These are phyloP conservation scores for Germaria angustata DNA, from an alignment of 2,888 invertebrate species.

Conservation along the genomic window DNA sequence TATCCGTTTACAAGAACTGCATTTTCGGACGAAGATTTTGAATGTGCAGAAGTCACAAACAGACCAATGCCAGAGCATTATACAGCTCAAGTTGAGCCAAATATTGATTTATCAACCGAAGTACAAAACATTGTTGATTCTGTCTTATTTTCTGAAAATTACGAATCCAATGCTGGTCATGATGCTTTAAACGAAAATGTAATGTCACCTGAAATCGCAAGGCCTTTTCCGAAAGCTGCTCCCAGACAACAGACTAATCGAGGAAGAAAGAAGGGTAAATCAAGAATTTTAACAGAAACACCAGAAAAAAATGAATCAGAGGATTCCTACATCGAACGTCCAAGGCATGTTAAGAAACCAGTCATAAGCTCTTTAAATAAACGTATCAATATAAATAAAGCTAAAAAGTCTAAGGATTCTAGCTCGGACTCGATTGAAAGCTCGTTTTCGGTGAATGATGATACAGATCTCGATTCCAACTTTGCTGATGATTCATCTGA, in stretches of 20 bases:
- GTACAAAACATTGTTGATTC: constrained; percentile 11
- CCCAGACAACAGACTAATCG: constrained; percentile 36
- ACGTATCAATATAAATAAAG: constrained; percentile 51
- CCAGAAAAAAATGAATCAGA: constrained; percentile 43
- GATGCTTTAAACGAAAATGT: constrained; percentile 29
- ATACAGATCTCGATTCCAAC: constrained; percentile 51
- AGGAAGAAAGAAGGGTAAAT: constrained; percentile 53
- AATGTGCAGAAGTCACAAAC: constrained; percentile 43
- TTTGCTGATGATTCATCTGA: constrained; percentile 36
- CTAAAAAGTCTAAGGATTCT: constrained; percentile 52
- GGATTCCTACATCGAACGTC: constrained; percentile 38
- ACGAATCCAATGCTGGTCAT: constrained; percentile 26
- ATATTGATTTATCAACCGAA: constrained; percentile 2
- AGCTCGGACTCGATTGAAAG: constrained; percentile 60
- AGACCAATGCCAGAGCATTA: constrained; percentile 23
- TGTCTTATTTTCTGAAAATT: constrained; percentile 39
- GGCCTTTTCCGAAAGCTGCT: constrained; percentile 40
- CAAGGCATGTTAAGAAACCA: constrained; percentile 44
- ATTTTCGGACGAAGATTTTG: constrained; percentile 55
- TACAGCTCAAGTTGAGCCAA: constrained; percentile 9
- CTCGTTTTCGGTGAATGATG: constrained; percentile 52
- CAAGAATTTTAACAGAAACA: constrained; percentile 57
- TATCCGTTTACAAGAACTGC: constrained; percentile 46
- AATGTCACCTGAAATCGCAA: constrained; percentile 32
- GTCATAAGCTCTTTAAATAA: constrained; percentile 46